Conservation (phyloP, 1,140 invertebrate genomes). For the Drosophila neocordata region DNA sequence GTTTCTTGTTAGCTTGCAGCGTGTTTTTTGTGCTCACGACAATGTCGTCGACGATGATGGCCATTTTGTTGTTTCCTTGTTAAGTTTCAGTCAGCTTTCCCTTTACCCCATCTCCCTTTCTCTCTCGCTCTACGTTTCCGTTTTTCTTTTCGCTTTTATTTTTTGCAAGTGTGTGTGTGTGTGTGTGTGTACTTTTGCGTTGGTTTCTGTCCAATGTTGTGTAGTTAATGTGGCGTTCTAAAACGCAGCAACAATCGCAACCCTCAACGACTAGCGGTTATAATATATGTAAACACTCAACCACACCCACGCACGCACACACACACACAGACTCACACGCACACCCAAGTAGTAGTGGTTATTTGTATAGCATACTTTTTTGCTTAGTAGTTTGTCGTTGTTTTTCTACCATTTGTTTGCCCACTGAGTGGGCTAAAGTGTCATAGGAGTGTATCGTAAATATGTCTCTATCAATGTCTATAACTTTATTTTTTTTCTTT, state of each 20-base stretch:
- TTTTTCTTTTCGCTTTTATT: conserved; percentile 6
- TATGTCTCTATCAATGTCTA: conserved; percentile 20
- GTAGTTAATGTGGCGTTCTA: conserved; percentile 34
- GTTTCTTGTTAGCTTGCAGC: neutral
- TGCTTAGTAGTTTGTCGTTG: conserved; percentile 63
- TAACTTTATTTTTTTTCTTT: neutral
- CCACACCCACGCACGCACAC: conserved; percentile 34
- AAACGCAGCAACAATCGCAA: conserved; percentile 22
- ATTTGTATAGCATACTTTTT: conserved; percentile 75
- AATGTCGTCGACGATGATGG: conserved; percentile 2
- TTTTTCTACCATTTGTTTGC: conserved; percentile 67
- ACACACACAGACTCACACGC: neutral
- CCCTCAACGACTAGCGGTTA: conserved; percentile 39
- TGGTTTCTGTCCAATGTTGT: conserved; percentile 14
- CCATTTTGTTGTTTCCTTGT: conserved; percentile 20
- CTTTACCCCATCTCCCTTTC: neutral
- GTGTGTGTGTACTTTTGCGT: conserved; percentile 2
- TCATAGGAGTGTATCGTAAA: neutral
- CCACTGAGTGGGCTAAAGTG: conserved; percentile 30
- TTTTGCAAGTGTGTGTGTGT: neutral
- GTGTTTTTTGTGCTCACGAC: neutral
- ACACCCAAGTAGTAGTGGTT: conserved; percentile 45
- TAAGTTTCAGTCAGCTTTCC: conserved; percentile 8
- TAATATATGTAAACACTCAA: conserved; percentile 40
- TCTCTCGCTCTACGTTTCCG: too few species aligned